Percentiles rank a stretch among this genome's conserved stretches.
Conservation (phyloP, 2,888 invertebrate species). For the Pristionchus exspectatus region DNA sequence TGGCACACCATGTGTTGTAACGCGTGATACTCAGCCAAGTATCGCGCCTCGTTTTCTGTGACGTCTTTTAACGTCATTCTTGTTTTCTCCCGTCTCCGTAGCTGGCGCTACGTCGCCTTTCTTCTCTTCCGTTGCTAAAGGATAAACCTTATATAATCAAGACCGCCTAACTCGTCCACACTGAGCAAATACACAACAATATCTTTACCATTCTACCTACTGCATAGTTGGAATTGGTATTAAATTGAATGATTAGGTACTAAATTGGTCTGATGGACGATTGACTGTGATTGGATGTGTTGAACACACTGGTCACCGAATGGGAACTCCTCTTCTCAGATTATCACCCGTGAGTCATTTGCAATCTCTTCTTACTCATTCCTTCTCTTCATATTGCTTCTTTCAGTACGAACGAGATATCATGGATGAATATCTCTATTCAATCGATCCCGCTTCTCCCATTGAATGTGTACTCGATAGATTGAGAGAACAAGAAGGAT, state of each 20-base stretch:
- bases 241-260: conserved; percentile 50
- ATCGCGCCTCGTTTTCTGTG: too few species aligned
- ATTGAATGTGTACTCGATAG: conserved; percentile 58
- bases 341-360: conserved; percentile 19
- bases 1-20: too few species aligned
- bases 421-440: conserved; percentile 60
- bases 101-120: too few species aligned
- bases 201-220: not conserved
- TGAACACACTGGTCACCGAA: conserved; percentile 70
- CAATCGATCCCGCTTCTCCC: conserved; percentile 55
- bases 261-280: conserved; percentile 60
- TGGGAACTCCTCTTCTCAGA: conserved; percentile 64
- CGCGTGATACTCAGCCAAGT: too few species aligned
- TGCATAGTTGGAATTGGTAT: too few species aligned
- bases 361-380: too few species aligned
- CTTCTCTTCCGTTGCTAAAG: too few species aligned
- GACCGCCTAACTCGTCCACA: too few species aligned
- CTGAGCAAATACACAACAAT: too few species aligned
- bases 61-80: too few species aligned
- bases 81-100: too few species aligned
- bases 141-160: too few species aligned
- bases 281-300: conserved; percentile 65
- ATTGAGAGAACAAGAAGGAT: conserved; percentile 54
- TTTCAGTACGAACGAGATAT: conserved; percentile 45
- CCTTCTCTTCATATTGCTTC: not conserved